Conservation (phyloP, 2,797 vertebrate genomes). For the Kryptopterus vitreolus region DNA sequence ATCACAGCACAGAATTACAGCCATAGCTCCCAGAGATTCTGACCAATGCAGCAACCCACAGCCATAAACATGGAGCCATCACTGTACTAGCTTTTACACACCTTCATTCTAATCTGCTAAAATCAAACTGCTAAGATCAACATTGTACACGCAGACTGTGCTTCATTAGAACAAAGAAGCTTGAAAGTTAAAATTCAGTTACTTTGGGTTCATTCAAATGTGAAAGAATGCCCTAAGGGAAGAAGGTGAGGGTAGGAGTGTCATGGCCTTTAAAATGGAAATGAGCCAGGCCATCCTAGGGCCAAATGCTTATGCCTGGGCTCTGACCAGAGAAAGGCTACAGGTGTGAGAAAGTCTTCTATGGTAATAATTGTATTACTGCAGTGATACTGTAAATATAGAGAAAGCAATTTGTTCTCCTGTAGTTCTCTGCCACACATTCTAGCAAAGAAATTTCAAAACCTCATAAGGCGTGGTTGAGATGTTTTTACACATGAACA, state of each 20-base stretch:
- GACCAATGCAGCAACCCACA: not conserved
- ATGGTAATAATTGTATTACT: not conserved
- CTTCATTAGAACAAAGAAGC: not conserved
- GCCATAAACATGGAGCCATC: not conserved
- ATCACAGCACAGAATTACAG: not conserved
- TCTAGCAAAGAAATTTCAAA: not conserved
- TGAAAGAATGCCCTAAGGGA: not conserved
- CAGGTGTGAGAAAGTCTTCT: conserved; percentile 15
- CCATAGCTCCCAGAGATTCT: not conserved
- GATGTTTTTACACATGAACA: not conserved
- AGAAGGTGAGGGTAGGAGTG: no score
- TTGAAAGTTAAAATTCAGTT: not conserved
- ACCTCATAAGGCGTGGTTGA: not conserved
- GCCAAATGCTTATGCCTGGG: not conserved
- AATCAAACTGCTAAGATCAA: not conserved
- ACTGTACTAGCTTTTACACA: not conserved
- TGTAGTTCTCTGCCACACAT: not conserved
- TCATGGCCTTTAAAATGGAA: conserved; percentile 19
- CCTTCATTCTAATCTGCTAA: not conserved
- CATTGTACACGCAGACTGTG: not conserved
- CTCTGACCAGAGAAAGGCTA: conserved; percentile 15
- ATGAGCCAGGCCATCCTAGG: not conserved
- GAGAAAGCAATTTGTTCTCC: conserved; percentile 16
- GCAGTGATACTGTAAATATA: no score
- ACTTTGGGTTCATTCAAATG: not conserved